phyloP scores from a whole-genome alignment of 2,113 vertebrate genomes.

The Leucopternis melanops region DNA sequence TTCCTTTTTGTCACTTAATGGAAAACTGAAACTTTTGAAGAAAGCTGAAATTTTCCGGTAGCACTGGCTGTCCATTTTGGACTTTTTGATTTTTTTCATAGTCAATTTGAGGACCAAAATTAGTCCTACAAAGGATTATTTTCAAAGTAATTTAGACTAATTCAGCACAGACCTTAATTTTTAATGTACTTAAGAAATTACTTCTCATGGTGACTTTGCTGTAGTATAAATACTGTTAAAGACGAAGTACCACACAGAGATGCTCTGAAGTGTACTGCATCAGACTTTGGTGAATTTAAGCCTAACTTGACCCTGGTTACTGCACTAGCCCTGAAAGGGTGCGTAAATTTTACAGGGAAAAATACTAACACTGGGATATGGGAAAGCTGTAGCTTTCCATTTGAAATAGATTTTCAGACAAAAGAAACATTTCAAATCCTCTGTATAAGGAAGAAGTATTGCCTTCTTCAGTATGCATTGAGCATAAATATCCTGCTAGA shows the following conservation, averaged over 20 bases:
- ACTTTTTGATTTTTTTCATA: not conserved
- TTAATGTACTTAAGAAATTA: not conserved
- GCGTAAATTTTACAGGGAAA: not conserved
- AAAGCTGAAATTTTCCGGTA: not conserved
- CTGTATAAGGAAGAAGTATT: not conserved
- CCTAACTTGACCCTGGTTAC: not conserved
- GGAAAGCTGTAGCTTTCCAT: not conserved
- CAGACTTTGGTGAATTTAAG: not conserved
- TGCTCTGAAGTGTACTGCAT: not conserved
- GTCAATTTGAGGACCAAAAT: not conserved
- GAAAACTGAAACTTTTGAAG: not conserved
- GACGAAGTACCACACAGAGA: not conserved
- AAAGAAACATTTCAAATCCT: not conserved
- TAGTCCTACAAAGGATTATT: not conserved
- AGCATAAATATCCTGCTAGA: not conserved
- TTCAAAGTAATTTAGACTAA: not conserved
- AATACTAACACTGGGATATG: not conserved
- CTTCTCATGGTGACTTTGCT: not conserved
- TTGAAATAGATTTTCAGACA: not conserved
- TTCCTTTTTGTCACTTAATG: not conserved
- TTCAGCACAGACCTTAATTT: not conserved
- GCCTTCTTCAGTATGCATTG: not conserved
- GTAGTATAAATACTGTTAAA: not conserved
- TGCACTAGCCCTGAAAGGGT: not conserved
- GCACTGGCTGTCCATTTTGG: not conserved